Base-by-base conservation (phyloP, 2,113 vertebrate genomes). In the Struthidea cinerea region DNA sequence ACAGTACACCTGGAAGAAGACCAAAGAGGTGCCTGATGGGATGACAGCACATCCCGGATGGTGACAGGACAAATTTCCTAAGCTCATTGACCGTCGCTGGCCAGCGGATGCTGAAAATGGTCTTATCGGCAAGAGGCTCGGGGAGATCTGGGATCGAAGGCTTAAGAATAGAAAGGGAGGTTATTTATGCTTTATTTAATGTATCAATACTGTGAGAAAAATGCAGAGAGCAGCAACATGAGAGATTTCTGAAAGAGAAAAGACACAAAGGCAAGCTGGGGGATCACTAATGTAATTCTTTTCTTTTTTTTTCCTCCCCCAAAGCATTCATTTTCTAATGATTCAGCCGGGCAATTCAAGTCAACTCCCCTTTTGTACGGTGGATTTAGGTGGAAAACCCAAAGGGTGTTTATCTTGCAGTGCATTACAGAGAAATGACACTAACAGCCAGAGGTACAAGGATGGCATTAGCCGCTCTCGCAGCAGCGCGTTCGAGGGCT, bases 401-500 rank as follows among this genome's bases (percentile, higher is more conserved):
- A 95, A 95, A 96, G 94, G 89, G 67, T 83, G 84, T 95, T 97
- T 96, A 87, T 91, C 96, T 78, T 89, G 88, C 88, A 84, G 77
- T 32, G 87, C 77, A 21, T 94, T 79, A 37, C 69, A 91, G 90
- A 41, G 75, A 89, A 93, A 80, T 5, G 65, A 78, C 93, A 94
- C 92, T 92, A 95, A 77, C 86, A 94, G 96, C 97, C 95, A 90
- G 67, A 85, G 90, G 94, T 84, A 76, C 93, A 71, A 77, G 90
- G 94, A 96, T 85, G 80, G 90, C 17, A 91, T 97, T 70, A 98
- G 96, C 95, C 24, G 96, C 96, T 92, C 88, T 82, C 64, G 50
- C 97, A 87, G 97, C 97, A 92, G 93, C 93, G 77, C 57, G 96
- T 96, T 95, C 70, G 24, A 89, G 93, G 96, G 88, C 96, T 95